Conservation (phyloP, 2,113 vertebrate species). For the Turdus rufiventris region DNA sequence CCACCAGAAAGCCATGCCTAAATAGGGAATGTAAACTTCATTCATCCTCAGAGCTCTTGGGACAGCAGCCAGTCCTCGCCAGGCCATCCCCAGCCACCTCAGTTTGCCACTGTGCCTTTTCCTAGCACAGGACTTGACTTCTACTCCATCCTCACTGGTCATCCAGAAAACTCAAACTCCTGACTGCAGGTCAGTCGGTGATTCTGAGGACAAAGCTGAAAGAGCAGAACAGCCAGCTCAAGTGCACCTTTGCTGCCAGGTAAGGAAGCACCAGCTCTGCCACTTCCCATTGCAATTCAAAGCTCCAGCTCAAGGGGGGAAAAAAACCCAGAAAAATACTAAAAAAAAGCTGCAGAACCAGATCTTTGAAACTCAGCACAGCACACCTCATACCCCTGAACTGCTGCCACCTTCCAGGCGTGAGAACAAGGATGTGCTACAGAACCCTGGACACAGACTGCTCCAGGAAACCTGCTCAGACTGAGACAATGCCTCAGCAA, state of each 20-base stretch:
- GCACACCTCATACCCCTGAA: neutral
- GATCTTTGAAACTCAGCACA: neutral
- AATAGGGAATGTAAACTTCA: neutral
- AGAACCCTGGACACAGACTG: neutral
- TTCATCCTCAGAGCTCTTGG: neutral
- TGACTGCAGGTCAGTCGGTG: neutral
- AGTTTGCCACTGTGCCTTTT: neutral
- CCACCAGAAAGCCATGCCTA: neutral
- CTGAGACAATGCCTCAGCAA: neutral
- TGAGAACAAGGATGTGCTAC: neutral
- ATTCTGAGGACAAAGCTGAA: neutral
- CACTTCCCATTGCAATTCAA: neutral
- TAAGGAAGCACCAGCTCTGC: neutral
- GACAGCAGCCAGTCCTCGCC: neutral
- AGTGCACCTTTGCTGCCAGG: neutral
- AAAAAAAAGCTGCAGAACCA: neutral
- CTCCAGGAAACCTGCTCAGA: neutral
- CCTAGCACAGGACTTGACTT: neutral
- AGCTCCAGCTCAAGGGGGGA: neutral
- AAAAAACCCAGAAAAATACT: accelerated
- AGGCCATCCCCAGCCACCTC: neutral
- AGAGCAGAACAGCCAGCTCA: neutral
- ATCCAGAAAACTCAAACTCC: neutral
- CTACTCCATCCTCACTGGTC: neutral
- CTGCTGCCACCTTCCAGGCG: neutral